Evolutionary conservation across 2,888 invertebrate species (phyloP).

Genomic region (Loripinus fragilis): DNA sequence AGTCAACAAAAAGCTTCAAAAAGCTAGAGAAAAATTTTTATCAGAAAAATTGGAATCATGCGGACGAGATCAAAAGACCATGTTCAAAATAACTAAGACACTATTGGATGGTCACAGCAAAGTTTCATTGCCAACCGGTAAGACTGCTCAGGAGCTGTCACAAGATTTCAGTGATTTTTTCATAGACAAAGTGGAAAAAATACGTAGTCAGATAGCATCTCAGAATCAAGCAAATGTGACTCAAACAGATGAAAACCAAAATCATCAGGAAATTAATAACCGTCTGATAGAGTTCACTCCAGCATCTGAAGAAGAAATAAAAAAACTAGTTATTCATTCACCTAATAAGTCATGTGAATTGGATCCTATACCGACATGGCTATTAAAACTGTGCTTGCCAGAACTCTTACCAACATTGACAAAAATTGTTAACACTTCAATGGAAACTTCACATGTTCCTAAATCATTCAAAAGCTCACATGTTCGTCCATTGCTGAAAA

Average conservation of each 20-base stretch:
- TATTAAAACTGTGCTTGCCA: constrained; percentile 26
- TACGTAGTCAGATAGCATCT: constrained; percentile 1
- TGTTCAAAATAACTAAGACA: constrained; percentile 27
- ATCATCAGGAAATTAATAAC: neutral
- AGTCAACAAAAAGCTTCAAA: neutral
- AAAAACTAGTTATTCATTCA: constrained; percentile 34
- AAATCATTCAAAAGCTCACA: constrained; percentile 31
- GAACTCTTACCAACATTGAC: constrained; percentile 26
- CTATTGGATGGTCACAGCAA: neutral
- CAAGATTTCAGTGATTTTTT: constrained; percentile 19
- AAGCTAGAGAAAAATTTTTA: constrained; percentile 1
- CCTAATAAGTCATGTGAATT: constrained; percentile 34
- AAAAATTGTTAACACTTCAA: constrained; percentile 13
- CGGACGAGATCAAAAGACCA: constrained; percentile 21
- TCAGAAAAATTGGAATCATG: constrained; percentile 19
- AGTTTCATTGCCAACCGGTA: neutral
- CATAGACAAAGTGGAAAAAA: constrained; percentile 5
- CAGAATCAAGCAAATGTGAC: neutral
- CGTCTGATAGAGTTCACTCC: constrained; percentile 23
- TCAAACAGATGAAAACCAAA: constrained; percentile 6
- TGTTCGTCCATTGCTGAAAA: constrained; percentile 31
- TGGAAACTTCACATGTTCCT: constrained; percentile 28
- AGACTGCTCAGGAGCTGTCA: constrained; percentile 1
- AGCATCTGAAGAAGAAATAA: constrained; percentile 5
- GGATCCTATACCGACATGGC: constrained; percentile 33